Evolutionary conservation across 2,888 invertebrate genomes (phyloP), one percentile per base, ranked within the genome.

Genomic region (Drosophila mimetica): DNA sequence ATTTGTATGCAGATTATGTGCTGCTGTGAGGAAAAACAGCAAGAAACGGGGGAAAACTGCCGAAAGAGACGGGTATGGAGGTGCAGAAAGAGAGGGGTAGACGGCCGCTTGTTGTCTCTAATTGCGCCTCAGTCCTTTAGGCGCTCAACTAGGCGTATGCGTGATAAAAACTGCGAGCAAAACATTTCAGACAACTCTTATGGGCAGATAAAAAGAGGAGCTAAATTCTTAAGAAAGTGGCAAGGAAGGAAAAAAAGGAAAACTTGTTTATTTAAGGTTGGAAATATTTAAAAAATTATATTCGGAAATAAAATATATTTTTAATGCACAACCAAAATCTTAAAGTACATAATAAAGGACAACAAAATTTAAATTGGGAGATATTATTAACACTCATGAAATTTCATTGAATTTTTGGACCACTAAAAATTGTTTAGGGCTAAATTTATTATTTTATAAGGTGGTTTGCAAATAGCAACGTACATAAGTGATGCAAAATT

Each of bases 1-100:
- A 88, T 88, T 84, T 84, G 84, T 84, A 84, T 88, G 87, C 84
- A 85, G 88, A 84, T 86, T 88, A 88, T 78, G 88, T 84, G 88
- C 82, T 77, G 82, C 79, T 81, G 70, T n/a, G 37, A 53, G 32
- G 36, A 41, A 53, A 54, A 48, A 64, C 52, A 67, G 36, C 20
- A 5, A 66, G 36, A 36, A 66, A 36, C 34, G 63, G 48, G 61
- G 63, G n/a, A n/a, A 59, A 9, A 16, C 20, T 20, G 44, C 13
- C 13, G 11, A 44, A 8, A 18, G 41, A 13, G 28, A 22, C 16
- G n/a, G 32, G 39, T 16, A 36, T 28, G 3, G 16, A 16, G 28
- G 16, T 9, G 16, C 7, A 6, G 16, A 46, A 7, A 14, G 8
- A 11, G 42, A 8, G 30, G n/a, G 52, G 36, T 25, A 39, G 46